Evolutionary conservation across 2,113 vertebrate species (phyloP), one percentile per base, ranked within the genome.

Genomic region (Isurus oxyrinchus): DNA sequence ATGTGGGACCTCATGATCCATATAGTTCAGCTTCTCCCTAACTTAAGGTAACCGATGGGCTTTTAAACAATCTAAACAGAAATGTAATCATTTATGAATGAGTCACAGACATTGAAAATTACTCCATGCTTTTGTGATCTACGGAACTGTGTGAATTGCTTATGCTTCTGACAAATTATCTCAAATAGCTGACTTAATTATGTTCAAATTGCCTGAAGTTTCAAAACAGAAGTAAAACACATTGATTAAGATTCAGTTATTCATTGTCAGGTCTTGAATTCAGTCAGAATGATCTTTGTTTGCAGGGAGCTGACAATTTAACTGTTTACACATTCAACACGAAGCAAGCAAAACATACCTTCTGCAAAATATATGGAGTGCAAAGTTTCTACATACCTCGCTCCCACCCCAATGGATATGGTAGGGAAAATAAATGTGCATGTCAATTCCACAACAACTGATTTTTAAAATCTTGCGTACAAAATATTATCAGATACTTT

Each of bases 311-410:
- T 0, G 98, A 99, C n/a, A 98, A 98, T 96, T 97, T 99, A 96
- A 98, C 98, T 94, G 99, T 98, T 0, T 99, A 99, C 96, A 99
- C 98, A 0, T 99, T 99, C 97, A 99, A 99, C 97, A 99, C 99
- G 0, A 98, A 98, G 76, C 53, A 97, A 96, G 99, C 99, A 59
- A 98, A 98, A 97, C 99, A 99, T 97, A 99, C 98, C 0, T 99
- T 99, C 97, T 99, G 99, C 97, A 99, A 98, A 97, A 98, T 97
- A n/a, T 99, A 99, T 27, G 99, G 99, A 0, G 98, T 99, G 87
- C 99, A 99, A 97, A 99, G 99, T 97, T 99, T 99, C 97, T 99
- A 99, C 97, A 98, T 97, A 0, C 99, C 99, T 25, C 98, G 99
- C 96, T 99, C 99, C 57, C 99, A 99, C 97, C 98, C 99, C 0